Percentiles rank a stretch among this genome's conserved stretches.
Conservation (phyloP, 2,888 invertebrate species). For the Ormyrus thymus region DNA sequence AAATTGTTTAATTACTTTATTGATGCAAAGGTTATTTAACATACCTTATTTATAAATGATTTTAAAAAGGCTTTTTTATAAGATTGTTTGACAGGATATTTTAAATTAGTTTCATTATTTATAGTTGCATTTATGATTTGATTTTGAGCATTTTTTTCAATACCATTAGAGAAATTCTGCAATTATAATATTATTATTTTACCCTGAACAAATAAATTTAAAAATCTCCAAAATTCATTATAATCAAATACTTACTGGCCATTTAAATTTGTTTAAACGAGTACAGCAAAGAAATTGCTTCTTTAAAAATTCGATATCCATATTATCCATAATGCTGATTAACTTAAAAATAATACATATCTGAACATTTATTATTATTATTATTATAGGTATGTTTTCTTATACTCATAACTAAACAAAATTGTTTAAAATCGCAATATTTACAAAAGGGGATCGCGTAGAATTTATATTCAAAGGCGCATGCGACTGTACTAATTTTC, state of each 20-base stretch:
- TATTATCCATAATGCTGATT: constrained; percentile 14
- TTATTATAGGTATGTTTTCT: too few species aligned
- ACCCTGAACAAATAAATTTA: constrained; percentile 17
- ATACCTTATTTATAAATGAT: constrained; percentile 76
- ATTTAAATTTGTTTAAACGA: constrained; percentile 63
- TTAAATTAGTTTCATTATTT: constrained; percentile 76
- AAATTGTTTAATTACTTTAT: background rate
- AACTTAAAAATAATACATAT: background rate
- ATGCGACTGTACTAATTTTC: too few species aligned
- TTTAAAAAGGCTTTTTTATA: constrained; percentile 83
- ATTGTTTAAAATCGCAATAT: too few species aligned
- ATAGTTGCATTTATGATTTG: constrained; percentile 79
- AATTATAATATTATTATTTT: background rate
- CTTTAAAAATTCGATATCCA: constrained; percentile 47
- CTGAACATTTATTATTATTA: too few species aligned
- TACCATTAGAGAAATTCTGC: constrained; percentile 33
- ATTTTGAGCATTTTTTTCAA: constrained; percentile 74
- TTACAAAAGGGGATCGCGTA: too few species aligned
- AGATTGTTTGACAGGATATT: constrained; percentile 79
- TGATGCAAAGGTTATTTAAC: background rate
- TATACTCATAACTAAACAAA: too few species aligned
- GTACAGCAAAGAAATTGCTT: constrained; percentile 67
- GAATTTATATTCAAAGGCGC: too few species aligned
- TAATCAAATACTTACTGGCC: constrained; percentile 59
- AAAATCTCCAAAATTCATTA: background rate